Base-by-base conservation (phyloP, 2,113 vertebrate genomes). In the Acanthochromis polyacanthus region DNA sequence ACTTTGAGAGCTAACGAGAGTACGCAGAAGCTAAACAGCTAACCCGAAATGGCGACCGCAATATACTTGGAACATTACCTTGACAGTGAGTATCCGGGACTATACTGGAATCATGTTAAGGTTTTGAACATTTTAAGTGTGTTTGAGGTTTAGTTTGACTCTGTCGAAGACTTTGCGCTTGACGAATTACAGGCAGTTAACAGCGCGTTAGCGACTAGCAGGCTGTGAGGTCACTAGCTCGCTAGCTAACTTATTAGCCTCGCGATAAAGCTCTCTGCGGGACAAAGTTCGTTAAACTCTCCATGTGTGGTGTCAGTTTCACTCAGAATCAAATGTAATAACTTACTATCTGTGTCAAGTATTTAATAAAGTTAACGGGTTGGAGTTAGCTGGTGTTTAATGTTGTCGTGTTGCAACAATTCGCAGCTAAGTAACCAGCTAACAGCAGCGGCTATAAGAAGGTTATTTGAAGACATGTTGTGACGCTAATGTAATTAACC, bases 61-160 rank as follows among this genome's bases (percentile, higher is more conserved):
- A 97, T 99, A 94, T 99, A 98, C 88, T 93, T 99, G 93, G 97
- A 99, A 91, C 97, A 99, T 94, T 98, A 98, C 88, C 95, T 98
- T 84, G 97, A 98, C 92, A 98, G 97, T 98, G 87, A 98, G 97
- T 96, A 75, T 52, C 1, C 1, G 0, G 3, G 1, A 12, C 50
- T 5, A 23, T 0, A 5, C 3, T 22, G 11, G 1, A 4, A 1
- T 1, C 0, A 0, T 3, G 3, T 40, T 14, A 4, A 46, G 11
- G 8, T 16, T 5, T 25, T 16, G 0, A 52, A 36, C 60, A 36
- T 4, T 1, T 12, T 0, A 0, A 5, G 2, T 6, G 1, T 61
- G 22, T 36, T 62, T 38, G 5, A 12, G 5, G n/a, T 48, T 60
- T 43, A 60, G 3, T 71, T 69, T 57, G 20, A 69, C 3, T 11